Evolutionary conservation across 1,140 invertebrate genomes (phyloP).

Genomic region (Polypedilum pembai): DNA sequence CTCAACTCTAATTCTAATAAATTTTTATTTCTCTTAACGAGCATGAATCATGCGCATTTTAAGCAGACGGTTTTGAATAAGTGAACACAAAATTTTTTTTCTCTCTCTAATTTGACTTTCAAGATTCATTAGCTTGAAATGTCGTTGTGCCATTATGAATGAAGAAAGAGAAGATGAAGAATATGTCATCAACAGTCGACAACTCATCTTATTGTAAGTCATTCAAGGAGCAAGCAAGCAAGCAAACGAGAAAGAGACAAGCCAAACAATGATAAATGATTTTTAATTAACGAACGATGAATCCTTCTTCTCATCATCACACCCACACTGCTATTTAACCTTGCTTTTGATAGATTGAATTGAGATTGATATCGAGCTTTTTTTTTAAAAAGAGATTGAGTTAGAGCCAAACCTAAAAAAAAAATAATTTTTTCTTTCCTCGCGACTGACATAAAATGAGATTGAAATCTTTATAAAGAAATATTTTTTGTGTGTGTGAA

Average conservation of each 20-base stretch:
- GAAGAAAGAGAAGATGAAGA: neutral
- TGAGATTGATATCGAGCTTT: neutral
- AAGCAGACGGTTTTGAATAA: too few species aligned
- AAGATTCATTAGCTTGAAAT: neutral
- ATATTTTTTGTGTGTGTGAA: neutral
- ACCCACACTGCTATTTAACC: neutral
- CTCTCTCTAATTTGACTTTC: neutral
- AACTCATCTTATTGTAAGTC: neutral
- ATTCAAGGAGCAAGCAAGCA: neutral
- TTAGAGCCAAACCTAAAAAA: too few species aligned
- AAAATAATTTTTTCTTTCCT: neutral
- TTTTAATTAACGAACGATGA: constrained; percentile 16
- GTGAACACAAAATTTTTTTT: neutral
- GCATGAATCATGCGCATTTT: neutral
- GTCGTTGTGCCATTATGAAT: neutral
- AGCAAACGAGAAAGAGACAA: neutral
- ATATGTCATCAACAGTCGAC: constrained; percentile 10
- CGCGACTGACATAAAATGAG: neutral
- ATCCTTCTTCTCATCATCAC: neutral
- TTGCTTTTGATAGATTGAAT: neutral
- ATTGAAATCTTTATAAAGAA: neutral
- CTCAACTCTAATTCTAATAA: too few species aligned
- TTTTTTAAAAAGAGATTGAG: too few species aligned
- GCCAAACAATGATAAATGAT: constrained; percentile 18
- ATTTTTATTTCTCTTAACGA: too few species aligned